Evolutionary conservation across 1,140 invertebrate species (phyloP), one percentile per base, ranked within the genome.

Genomic region (Chironomus striatipennis): DNA sequence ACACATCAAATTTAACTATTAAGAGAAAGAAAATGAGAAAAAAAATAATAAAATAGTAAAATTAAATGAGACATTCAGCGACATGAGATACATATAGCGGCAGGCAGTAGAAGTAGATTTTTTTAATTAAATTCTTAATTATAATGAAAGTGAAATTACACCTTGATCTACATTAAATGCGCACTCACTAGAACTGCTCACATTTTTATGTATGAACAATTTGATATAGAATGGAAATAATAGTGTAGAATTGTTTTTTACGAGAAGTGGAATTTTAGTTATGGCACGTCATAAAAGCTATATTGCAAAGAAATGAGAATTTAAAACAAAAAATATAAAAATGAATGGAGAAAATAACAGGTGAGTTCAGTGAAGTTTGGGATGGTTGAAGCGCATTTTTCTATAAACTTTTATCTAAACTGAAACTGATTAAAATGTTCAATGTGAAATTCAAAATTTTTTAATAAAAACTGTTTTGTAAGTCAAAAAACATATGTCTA

Each of bases 71-170:
- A 57, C 47, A 12, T 12, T 57, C 47, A 57, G 12, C 12, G 3
- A 57, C 47, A 57, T 47, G 43, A 47, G 15, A 47, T 47, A 15
- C n/a, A n/a, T n/a, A n/a, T n/a, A n/a, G n/a, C n/a, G n/a, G n/a
- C n/a, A n/a, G n/a, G n/a, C n/a, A n/a, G 43, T 1, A 47, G 15
- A 8, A 15, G 15, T 47, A 15, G 15, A 47, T 57, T 57, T 57
- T 57, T 57, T 70, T 70, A 70, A 70, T 70, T 70, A 70, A 70
- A 70, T 70, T 70, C 20, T 70, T 21, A 20, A 21, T 70, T 21
- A 70, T 70, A 70, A 70, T 70, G 65, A 70, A 70, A 70, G 65
- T 70, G 65, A 70, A 70, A 70, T 70, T 20, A 20, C 18, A 20
- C 65, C 65, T 70, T 70, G 65, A 70, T 70, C 65, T 70, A 70